Conservation (phyloP, 2,113 vertebrate genomes). For the Chaetorhynchus papuensis region DNA sequence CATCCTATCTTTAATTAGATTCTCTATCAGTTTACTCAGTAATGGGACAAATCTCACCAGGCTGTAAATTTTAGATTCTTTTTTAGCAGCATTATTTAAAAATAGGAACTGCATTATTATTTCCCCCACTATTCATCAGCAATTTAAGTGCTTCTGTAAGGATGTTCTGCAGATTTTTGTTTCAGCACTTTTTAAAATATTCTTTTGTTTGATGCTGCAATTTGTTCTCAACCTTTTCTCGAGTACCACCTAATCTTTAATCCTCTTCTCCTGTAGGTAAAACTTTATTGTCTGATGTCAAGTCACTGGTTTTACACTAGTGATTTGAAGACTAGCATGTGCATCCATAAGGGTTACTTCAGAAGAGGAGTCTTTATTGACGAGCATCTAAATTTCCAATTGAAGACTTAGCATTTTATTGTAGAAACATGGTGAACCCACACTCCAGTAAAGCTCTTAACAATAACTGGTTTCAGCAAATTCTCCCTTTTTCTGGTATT, state of each 20-base stretch:
- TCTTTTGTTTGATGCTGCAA: neutral
- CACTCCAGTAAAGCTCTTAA: neutral
- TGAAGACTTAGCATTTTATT: neutral
- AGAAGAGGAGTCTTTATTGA: neutral
- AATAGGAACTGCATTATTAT: neutral
- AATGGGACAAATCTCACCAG: slow-evolving; percentile 44
- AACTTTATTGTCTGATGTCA: neutral
- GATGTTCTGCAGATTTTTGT: neutral
- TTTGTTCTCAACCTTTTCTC: neutral
- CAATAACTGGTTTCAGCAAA: neutral
- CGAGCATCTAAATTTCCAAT: neutral
- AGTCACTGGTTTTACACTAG: neutral
- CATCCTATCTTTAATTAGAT: slow-evolving; percentile 42
- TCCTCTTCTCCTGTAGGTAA: neutral
- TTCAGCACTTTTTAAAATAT: neutral
- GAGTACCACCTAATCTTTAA: neutral
- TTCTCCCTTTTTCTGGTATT: neutral
- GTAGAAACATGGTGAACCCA: neutral
- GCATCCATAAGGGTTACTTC: fast-evolving
- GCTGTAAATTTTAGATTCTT: neutral
- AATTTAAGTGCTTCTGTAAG: neutral
- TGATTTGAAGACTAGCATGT: neutral
- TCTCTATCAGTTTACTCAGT: slow-evolving; percentile 1
- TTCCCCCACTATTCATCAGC: neutral
- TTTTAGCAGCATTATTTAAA: slow-evolving; percentile 30